These are phyloP conservation scores for Enhydra lutris DNA, from an alignment of 2,113 vertebrate species.

Conservation along the genomic window DNA sequence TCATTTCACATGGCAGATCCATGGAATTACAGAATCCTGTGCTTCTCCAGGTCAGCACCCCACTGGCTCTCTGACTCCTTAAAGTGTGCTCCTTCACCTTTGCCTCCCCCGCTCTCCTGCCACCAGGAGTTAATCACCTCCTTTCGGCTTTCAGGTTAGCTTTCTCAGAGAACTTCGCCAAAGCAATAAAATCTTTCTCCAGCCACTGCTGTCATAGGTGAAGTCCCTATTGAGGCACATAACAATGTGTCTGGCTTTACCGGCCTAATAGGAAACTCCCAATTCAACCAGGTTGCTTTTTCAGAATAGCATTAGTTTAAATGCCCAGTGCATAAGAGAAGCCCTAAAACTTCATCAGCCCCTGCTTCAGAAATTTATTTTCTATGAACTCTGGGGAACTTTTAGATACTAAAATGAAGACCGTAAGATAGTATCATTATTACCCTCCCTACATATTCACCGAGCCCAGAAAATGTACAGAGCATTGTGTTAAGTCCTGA, in stretches of 20 bases:
- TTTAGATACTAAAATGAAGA: neutral
- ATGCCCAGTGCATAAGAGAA: neutral
- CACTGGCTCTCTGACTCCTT: neutral
- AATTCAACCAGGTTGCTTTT: neutral
- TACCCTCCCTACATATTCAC: neutral
- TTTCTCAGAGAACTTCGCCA: neutral
- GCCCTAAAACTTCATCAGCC: neutral
- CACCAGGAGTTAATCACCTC: neutral
- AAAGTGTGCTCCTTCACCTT: neutral
- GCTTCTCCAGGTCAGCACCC: neutral
- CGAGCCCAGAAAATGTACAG: neutral
- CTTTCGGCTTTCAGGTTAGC: neutral
- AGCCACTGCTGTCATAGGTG: rapidly evolving
- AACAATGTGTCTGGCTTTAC: neutral
- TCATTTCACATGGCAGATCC: neutral
- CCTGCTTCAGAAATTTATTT: neutral
- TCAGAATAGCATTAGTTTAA: neutral
- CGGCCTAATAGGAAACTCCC: neutral
- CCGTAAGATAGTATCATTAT: neutral
- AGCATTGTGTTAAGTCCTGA: neutral
- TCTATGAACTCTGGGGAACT: neutral
- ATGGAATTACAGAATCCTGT: no score
- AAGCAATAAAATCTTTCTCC: neutral
- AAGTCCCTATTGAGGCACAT: rapidly evolving
- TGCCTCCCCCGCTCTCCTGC: neutral